Evolutionary conservation across 2,888 invertebrate genomes (phyloP).

Genomic region (Drosophila melanosoma): DNA sequence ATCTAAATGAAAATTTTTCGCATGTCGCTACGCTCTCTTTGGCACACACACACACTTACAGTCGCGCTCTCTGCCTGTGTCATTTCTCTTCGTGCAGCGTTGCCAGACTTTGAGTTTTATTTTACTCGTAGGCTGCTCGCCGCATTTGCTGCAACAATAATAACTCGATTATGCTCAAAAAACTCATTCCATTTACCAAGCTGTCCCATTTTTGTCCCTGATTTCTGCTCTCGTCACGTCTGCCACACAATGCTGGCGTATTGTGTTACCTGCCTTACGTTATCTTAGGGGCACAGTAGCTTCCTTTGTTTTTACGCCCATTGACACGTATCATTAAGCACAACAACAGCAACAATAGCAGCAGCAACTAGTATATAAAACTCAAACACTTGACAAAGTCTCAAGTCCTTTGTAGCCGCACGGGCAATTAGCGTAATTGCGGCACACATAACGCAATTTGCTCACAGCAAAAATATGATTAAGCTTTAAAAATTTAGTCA

Average conservation of each 20-base stretch:
- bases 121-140: not conserved
- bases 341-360: constrained; percentile 20
- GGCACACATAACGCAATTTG: constrained; percentile 17
- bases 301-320: constrained; percentile 43
- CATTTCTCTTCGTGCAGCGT: constrained; percentile 17
- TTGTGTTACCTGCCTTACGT: constrained; percentile 49
- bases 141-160: constrained; percentile 14
- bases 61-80: constrained; percentile 1
- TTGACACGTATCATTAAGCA: constrained; percentile 56
- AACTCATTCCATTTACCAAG: not conserved
- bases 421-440: constrained; percentile 73
- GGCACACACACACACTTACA: not conserved
- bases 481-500: not conserved
- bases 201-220: not conserved
- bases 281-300: constrained; percentile 48
- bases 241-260: constrained; percentile 16
- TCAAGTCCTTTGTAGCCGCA: constrained; percentile 40
- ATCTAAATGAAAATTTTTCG: constrained; percentile 44
- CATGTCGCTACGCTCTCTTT: constrained; percentile 25
- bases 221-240: constrained; percentile 5
- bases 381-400: constrained; percentile 38
- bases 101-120: constrained; percentile 24
- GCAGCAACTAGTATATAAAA: constrained; percentile 7
- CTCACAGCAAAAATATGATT: not conserved
- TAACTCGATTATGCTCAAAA: constrained; percentile 8